Percentiles rank a stretch among this genome's conserved stretches.
Evolutionary conservation across 2,113 vertebrate genomes (phyloP).

Genomic region (Otus sunia): DNA sequence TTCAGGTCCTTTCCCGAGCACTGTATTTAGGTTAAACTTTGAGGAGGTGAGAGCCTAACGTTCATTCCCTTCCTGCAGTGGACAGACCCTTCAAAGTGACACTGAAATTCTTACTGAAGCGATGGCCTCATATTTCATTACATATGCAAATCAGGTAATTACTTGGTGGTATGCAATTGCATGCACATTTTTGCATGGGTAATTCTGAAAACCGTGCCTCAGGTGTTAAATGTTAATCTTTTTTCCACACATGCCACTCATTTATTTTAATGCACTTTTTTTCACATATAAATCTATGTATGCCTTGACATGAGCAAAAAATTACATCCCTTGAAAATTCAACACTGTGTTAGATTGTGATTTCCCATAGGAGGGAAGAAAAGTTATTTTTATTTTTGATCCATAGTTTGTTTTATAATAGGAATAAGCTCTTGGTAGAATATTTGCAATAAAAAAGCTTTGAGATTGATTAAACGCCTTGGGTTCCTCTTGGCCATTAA

Average conservation of each 20-base stretch:
- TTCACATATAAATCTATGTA: neutral
- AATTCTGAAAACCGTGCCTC: neutral
- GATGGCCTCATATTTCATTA: neutral
- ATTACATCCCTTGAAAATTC: neutral
- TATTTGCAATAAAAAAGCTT: slow-evolving; percentile 43
- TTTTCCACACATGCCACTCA: neutral
- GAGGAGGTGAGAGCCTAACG: accelerated
- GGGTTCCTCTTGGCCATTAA: slow-evolving; percentile 57
- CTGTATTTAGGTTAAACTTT: accelerated
- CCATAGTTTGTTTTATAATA: slow-evolving; percentile 7
- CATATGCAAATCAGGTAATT: neutral
- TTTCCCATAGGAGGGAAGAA: neutral
- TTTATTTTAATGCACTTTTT: neutral
- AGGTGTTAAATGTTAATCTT: neutral
- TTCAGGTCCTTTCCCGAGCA: neutral
- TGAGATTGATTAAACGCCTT: slow-evolving; percentile 53
- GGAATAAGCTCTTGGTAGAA: slow-evolving; percentile 7
- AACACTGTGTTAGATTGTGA: neutral
- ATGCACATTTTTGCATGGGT: neutral
- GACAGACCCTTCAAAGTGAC: neutral
- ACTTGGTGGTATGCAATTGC: neutral
- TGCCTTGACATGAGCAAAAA: accelerated
- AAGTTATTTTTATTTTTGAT: neutral
- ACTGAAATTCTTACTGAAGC: neutral
- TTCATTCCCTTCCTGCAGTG: neutral